Conservation (phyloP, 2,113 vertebrate species). For the Pedionomus torquatus region DNA sequence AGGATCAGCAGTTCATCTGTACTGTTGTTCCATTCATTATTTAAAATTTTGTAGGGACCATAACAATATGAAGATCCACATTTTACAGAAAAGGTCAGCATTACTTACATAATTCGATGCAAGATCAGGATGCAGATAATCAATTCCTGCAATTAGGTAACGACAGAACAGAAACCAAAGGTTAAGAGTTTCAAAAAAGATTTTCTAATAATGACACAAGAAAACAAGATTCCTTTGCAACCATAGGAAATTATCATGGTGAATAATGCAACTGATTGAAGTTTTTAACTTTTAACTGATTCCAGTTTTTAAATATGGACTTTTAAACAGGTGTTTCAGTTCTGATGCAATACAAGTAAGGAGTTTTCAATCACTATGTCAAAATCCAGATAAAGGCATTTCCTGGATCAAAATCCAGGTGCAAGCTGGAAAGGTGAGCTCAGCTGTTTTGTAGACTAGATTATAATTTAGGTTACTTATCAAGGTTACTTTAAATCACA, state of each 20-base stretch:
- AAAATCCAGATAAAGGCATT: no score
- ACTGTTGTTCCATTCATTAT: not conserved
- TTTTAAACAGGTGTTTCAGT: not conserved
- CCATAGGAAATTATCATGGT: not conserved
- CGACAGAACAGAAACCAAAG: constrained; percentile 45
- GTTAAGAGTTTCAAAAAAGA: constrained; percentile 28
- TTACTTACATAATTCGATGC: constrained; percentile 95
- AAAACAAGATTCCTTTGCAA: not conserved
- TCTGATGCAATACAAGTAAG: not conserved
- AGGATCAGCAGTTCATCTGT: not conserved
- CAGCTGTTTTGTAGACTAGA: not conserved
- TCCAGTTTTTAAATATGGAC: not conserved
- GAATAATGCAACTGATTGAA: not conserved
- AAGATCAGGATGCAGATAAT: constrained; percentile 95
- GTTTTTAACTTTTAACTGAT: no score
- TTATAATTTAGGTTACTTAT: not conserved
- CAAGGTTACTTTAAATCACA: not conserved
- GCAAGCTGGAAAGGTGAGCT: not conserved
- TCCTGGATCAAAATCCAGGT: not conserved
- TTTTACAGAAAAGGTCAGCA: not conserved
- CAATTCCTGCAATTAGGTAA: constrained; percentile 86
- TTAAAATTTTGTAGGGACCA: not conserved
- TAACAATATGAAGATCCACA: not conserved
- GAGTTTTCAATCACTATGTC: not conserved
- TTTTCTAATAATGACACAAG: not conserved